phyloP scores from a whole-genome alignment of 2,113 vertebrate species.

The Eira barbara region DNA sequence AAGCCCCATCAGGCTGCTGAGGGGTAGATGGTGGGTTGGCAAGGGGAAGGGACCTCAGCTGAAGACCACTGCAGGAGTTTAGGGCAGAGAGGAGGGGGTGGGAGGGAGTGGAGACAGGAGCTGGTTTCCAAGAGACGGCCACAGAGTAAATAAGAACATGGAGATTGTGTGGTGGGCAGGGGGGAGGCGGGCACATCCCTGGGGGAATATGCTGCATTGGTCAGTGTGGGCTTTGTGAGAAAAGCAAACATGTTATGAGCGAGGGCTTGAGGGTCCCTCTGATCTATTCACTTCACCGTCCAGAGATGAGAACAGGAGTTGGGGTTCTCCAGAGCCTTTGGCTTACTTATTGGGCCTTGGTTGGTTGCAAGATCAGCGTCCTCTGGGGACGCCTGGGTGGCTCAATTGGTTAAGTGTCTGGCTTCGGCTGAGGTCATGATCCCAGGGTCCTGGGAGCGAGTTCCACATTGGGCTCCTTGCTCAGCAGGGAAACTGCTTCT shows the following conservation, averaged over 20 bases:
- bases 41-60: not conserved
- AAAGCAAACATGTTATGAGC: not conserved
- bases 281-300: fast-evolving
- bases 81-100: too few species aligned
- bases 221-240: not conserved
- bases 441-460: too few species aligned
- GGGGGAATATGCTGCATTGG: fast-evolving
- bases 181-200: fast-evolving
- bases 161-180: fast-evolving
- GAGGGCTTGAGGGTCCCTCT: not conserved
- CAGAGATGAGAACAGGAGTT: not conserved
- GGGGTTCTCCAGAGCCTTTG: not conserved
- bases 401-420: too few species aligned
- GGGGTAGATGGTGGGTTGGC: not conserved
- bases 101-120: not conserved
- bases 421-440: too few species aligned
- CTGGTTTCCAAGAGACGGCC: not conserved
- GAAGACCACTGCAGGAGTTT: fast-evolving
- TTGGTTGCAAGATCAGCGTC: not conserved
- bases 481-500: too few species aligned
- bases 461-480: too few species aligned
- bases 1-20: not conserved
- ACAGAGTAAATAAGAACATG: not conserved
- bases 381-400: not conserved
- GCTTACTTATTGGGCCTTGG: not conserved